Conservation (phyloP, 2,113 vertebrate genomes). For the Serilophus lunatus region DNA sequence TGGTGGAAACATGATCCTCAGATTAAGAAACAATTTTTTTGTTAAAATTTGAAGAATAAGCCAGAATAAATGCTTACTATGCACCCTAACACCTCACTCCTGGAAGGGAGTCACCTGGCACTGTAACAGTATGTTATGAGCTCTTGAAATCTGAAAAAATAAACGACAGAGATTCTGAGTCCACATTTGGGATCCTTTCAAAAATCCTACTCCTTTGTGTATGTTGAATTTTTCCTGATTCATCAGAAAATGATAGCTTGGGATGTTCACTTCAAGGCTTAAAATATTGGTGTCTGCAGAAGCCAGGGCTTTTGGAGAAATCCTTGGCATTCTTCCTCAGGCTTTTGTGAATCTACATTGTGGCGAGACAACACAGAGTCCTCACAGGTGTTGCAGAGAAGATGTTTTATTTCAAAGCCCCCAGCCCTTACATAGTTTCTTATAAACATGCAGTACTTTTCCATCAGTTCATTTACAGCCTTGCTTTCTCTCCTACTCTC, state of each 20-base stretch:
- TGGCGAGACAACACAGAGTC: too few relatives aligned
- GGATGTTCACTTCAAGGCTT: not conserved
- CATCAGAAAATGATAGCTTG: not conserved
- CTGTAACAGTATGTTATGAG: not conserved
- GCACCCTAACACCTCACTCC: not conserved
- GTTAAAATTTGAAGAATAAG: not conserved
- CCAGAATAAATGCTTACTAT: not conserved
- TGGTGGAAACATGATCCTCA: not conserved
- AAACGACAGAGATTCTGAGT: not conserved
- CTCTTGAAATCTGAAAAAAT: not conserved
- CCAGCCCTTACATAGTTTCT: too few relatives aligned
- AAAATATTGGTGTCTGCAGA: not conserved
- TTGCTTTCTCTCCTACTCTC: too few relatives aligned
- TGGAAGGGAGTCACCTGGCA: not conserved
- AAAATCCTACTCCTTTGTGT: not conserved
- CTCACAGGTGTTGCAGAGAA: too few relatives aligned
- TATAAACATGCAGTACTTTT: too few relatives aligned
- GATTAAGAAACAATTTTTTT: not conserved
- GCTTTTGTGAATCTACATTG: not conserved
- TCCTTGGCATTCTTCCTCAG: not conserved
- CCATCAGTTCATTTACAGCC: too few relatives aligned
- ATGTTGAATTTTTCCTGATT: not conserved
- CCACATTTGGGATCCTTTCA: not conserved
- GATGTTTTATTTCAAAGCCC: too few relatives aligned
- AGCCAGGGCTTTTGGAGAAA: not conserved